A percentile compares a stretch with the other conserved stretches of the same genome.
These are phyloP conservation scores for Tiliacea citrago DNA, from an alignment of 2,888 invertebrate species.

Conservation along the genomic window DNA sequence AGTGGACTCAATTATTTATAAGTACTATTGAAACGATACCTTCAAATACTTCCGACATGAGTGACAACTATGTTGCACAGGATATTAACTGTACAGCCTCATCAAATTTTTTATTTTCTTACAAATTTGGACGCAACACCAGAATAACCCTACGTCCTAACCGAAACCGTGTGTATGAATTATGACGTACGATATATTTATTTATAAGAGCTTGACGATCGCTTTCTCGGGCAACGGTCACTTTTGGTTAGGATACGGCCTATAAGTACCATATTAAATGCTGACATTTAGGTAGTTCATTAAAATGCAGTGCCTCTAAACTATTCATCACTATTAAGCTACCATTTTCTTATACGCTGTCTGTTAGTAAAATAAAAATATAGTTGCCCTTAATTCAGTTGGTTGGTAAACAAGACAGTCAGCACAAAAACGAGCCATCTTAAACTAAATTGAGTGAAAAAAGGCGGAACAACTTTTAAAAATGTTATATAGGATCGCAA, in stretches of 20 bases:
- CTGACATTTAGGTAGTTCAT: not conserved
- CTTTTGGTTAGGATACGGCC: not conserved
- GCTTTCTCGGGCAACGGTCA: not conserved
- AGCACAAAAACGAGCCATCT: constrained; percentile 26
- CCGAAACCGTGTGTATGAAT: not conserved
- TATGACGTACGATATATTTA: not conserved
- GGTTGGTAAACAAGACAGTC: constrained; percentile 11
- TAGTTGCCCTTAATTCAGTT: not conserved
- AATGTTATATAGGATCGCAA: constrained; percentile 65
- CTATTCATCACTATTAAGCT: not conserved
- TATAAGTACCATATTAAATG: not conserved
- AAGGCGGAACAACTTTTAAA: constrained; percentile 59
- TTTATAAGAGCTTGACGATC: not conserved
- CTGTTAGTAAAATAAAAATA: not conserved
- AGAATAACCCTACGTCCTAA: not conserved
- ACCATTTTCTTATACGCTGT: not conserved
- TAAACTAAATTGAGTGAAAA: constrained; percentile 51
- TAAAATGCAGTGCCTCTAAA: not conserved
- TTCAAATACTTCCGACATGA: not conserved
- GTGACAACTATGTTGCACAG: not conserved
- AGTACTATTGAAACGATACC: not conserved
- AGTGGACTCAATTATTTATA: not conserved
- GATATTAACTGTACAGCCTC: too few species aligned
- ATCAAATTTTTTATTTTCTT: not conserved
- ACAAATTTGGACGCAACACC: not conserved